phyloP scores from a whole-genome alignment of 1,140 invertebrate species.

The Ectropis grisescens region DNA sequence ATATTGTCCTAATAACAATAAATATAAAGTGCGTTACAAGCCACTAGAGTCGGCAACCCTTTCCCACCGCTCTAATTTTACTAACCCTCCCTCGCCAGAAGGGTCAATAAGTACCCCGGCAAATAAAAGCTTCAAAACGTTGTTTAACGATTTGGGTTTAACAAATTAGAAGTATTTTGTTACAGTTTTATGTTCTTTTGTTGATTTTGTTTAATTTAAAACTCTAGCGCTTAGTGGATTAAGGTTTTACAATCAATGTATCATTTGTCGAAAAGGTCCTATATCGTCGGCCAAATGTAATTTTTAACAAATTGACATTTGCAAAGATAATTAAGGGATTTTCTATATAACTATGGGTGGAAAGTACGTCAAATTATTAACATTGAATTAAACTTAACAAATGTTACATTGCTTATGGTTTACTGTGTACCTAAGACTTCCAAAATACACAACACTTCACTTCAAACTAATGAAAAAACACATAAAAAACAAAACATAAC shows the following conservation, averaged over 20 bases:
- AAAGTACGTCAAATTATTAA: too few relatives aligned
- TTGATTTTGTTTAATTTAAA: neutral
- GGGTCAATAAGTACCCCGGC: constrained; percentile 45
- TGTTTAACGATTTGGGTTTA: constrained; percentile 36
- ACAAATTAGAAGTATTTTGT: constrained; percentile 41
- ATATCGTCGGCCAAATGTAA: neutral
- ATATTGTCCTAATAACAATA: constrained; percentile 70
- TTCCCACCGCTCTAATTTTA: constrained; percentile 69
- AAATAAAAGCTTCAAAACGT: constrained; percentile 46
- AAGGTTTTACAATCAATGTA: too few relatives aligned
- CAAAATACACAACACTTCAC: too few relatives aligned
- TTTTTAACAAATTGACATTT: neutral
- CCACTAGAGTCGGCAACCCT: constrained; percentile 37
- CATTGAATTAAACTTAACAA: too few relatives aligned
- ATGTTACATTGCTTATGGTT: too few relatives aligned
- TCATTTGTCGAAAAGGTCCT: too few relatives aligned
- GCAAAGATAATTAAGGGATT: neutral
- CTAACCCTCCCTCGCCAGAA: constrained; percentile 48
- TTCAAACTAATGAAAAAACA: too few relatives aligned
- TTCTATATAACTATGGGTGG: too few relatives aligned
- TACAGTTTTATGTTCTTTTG: neutral
- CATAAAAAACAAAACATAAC: too few relatives aligned
- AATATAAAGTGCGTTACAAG: constrained; percentile 57
- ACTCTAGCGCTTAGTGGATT: too few relatives aligned
- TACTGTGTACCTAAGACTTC: too few relatives aligned